Percentiles rank a stretch among this genome's conserved stretches.
Evolutionary conservation across 2,888 invertebrate genomes (phyloP).

Genomic region (Odontomyia ornata): DNA sequence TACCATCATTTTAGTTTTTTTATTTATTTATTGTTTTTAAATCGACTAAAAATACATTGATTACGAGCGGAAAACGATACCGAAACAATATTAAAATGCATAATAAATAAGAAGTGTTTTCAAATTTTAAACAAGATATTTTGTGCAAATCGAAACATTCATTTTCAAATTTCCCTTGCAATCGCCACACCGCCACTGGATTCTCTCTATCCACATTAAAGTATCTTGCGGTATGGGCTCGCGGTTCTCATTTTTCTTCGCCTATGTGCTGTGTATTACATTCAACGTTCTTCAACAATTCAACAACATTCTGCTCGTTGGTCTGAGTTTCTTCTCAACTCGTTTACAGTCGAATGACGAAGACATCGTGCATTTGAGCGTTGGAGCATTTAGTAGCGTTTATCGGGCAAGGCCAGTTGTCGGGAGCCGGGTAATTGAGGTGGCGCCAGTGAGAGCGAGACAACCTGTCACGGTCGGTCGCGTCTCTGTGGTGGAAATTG

Average conservation of each 20-base stretch:
- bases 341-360: neutral
- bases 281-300: neutral
- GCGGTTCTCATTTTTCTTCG: neutral
- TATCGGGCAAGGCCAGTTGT: slow-evolving; percentile 42
- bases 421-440: slow-evolving; percentile 51
- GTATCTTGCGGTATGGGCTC: neutral
- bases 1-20: no score
- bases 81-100: no score
- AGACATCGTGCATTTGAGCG: neutral
- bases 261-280: neutral
- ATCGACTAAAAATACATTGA: no score
- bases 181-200: slow-evolving; percentile 3
- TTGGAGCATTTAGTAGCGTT: slow-evolving; percentile 37
- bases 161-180: no score
- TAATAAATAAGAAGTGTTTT: no score
- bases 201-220: neutral
- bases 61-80: no score
- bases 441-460: slow-evolving; percentile 53
- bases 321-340: neutral
- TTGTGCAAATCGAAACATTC: neutral
- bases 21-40: no score
- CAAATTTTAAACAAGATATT: neutral
- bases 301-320: neutral
- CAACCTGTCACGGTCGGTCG: slow-evolving; percentile 33
- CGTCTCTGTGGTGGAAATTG: slow-evolving; percentile 18